Evolutionary conservation across 1,140 invertebrate genomes (phyloP).

Genomic region (Phocides pigmalion): DNA sequence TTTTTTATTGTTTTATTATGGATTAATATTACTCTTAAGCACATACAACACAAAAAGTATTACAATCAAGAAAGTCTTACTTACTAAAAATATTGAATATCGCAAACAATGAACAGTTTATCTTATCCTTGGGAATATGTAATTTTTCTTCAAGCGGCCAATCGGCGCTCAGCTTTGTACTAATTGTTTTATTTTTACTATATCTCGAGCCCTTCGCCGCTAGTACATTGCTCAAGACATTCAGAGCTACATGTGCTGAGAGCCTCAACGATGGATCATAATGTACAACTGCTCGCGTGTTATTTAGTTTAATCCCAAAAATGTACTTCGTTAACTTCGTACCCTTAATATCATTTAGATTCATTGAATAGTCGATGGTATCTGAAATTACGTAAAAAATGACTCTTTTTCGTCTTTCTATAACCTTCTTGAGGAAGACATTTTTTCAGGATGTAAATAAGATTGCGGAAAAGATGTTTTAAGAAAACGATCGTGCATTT

Average conservation of each 20-base stretch:
- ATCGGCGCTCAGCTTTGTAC: conserved; percentile 79
- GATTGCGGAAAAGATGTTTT: too few species aligned
- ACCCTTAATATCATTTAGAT: neutral
- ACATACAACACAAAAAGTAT: too few species aligned
- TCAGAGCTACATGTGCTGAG: conserved; percentile 13
- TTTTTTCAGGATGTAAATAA: too few species aligned
- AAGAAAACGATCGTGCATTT: too few species aligned
- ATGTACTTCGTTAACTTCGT: neutral
- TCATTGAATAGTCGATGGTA: neutral
- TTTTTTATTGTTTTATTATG: too few species aligned
- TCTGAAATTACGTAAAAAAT: neutral
- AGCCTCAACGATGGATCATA: conserved; percentile 11
- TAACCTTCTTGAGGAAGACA: too few species aligned
- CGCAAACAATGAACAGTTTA: conserved; percentile 35
- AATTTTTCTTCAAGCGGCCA: conserved; percentile 84
- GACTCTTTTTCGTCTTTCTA: too few species aligned
- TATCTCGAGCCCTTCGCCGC: neutral
- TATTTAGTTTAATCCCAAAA: conserved; percentile 19
- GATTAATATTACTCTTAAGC: too few species aligned
- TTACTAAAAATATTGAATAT: conserved; percentile 46
- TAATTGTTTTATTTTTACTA: conserved; percentile 40
- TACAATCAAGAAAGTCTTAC: conserved; percentile 23
- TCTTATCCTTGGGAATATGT: conserved; percentile 27
- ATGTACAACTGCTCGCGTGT: conserved; percentile 2
- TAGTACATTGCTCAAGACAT: conserved; percentile 16